Evolutionary conservation across 2,797 vertebrate species (phyloP), one percentile per base, ranked within the genome.

Genomic region (Pogoniulus pusillus): DNA sequence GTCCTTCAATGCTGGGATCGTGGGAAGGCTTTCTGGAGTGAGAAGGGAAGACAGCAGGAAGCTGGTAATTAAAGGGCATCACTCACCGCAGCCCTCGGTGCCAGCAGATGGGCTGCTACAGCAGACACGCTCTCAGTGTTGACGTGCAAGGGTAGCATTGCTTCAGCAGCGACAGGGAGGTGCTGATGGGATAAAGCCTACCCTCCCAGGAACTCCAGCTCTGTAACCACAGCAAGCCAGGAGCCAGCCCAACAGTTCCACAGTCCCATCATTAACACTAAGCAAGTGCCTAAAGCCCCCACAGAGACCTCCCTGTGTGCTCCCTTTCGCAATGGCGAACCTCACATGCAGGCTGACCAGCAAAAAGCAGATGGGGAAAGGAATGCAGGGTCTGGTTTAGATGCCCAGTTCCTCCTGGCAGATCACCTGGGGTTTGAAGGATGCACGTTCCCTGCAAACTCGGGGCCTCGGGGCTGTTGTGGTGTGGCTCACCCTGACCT

Each of bases 171-270:
- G 92, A 91, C 60, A 91, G 91, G 80, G 76, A 92, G 91, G 92
- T 86, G 92, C 64, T 92, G 92, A 92, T 89, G 74, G 80, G 83
- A 86, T 58, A 87, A 93, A 95, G 74, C 78, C 87, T 89, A 84
- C 39, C 87, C 64, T 73, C 64, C 90, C 49, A 53, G 53, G 27
- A 79, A 70, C 77, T 87, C 59, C 73, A 55, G 32, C 72, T 79
- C 89, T 89, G 51, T 17, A 83, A 74, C 54, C 9, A 6, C 22
- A 89, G 89, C 84, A 87, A 82, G 59, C 66, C 27, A 14, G 2
- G 41, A 73, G 80, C 70, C 82, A 83, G 82, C 15, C 69, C 84
- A 74, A 16, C n/a, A 1, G 47, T 18, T n/a, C 58, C 24, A 39
- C 55, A 70, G 39, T 29, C 32, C 53, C 84, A 89, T 74, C 39